Conservation (phyloP, 2,113 vertebrate genomes). For the Todiramphus chloris region DNA sequence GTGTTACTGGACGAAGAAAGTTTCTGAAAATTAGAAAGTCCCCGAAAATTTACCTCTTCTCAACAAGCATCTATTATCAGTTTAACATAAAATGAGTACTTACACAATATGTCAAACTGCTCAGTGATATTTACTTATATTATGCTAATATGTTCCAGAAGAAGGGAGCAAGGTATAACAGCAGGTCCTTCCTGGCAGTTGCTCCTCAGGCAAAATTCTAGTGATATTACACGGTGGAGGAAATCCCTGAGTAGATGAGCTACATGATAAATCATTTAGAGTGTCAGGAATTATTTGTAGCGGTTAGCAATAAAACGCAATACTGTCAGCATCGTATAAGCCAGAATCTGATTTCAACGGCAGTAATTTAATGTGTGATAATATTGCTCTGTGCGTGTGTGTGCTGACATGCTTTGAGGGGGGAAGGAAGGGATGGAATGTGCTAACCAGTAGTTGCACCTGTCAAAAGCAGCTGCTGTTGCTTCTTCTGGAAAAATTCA, state of each 20-base stretch:
- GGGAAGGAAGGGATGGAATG: not conserved
- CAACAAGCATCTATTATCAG: not conserved
- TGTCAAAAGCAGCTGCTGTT: slow-evolving; percentile 9
- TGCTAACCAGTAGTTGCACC: not conserved
- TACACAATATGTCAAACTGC: not conserved
- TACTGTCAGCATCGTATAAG: not conserved
- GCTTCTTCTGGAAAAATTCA: not conserved
- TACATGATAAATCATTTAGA: not conserved
- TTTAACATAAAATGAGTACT: slow-evolving; percentile 21
- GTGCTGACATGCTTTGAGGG: not conserved
- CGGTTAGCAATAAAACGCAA: slow-evolving; percentile 11
- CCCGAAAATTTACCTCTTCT: slow-evolving; percentile 4
- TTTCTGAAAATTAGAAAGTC: slow-evolving; percentile 1
- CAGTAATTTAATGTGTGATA: not conserved
- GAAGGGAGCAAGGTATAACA: slow-evolving; percentile 21
- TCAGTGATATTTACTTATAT: not conserved
- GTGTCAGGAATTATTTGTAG: slow-evolving; percentile 17
- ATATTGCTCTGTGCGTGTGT: not conserved
- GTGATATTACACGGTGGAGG: not conserved
- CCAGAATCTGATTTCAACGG: slow-evolving; percentile 8
- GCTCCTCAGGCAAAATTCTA: slow-evolving; percentile 44
- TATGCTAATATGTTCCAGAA: slow-evolving; percentile 16
- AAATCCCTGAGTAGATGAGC: slow-evolving; percentile 26
- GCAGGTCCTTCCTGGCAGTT: not conserved
- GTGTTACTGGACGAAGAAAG: not conserved